A percentile compares a stretch with the other conserved stretches of the same genome.
Evolutionary conservation across 2,888 invertebrate species (phyloP).

Genomic region (Acanthococcus lagerstroemiae): DNA sequence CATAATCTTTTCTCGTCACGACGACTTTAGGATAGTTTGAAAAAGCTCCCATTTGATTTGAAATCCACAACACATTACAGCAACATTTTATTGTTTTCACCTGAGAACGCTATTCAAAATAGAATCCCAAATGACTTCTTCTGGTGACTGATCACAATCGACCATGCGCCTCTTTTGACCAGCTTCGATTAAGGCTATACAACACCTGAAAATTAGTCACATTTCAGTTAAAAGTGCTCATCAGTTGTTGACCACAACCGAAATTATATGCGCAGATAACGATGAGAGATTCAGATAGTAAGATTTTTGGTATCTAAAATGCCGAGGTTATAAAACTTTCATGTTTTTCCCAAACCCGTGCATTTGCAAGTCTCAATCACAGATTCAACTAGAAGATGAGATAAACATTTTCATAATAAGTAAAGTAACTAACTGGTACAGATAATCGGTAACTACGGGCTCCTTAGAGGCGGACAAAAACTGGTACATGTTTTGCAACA

Average conservation of each 20-base stretch:
- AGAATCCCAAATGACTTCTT: constrained; percentile 41
- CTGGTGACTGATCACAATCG: constrained; percentile 36
- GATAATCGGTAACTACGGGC: constrained; percentile 40
- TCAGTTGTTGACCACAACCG: too few species aligned
- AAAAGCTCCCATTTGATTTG: neutral
- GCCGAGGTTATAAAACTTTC: neutral
- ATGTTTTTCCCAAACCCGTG: too few species aligned
- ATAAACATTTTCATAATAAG: too few species aligned
- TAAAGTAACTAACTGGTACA: too few species aligned
- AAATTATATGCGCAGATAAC: too few species aligned
- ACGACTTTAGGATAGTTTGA: too few species aligned
- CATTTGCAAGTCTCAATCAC: too few species aligned
- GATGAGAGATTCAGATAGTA: too few species aligned
- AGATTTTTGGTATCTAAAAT: too few species aligned
- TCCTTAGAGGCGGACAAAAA: constrained; percentile 40
- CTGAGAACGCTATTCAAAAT: constrained; percentile 43
- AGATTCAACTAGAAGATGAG: too few species aligned
- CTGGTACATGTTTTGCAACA: constrained; percentile 43
- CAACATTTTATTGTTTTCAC: constrained; percentile 37
- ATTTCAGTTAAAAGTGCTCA: too few species aligned
- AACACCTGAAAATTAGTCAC: constrained; percentile 34
- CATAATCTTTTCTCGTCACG: too few species aligned
- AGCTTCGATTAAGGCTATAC: constrained; percentile 39
- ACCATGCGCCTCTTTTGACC: constrained; percentile 37
- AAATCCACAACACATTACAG: neutral